These are phyloP conservation scores for Pantherophis guttatus DNA, from an alignment of 2,113 vertebrate species.

Conservation along the genomic window DNA sequence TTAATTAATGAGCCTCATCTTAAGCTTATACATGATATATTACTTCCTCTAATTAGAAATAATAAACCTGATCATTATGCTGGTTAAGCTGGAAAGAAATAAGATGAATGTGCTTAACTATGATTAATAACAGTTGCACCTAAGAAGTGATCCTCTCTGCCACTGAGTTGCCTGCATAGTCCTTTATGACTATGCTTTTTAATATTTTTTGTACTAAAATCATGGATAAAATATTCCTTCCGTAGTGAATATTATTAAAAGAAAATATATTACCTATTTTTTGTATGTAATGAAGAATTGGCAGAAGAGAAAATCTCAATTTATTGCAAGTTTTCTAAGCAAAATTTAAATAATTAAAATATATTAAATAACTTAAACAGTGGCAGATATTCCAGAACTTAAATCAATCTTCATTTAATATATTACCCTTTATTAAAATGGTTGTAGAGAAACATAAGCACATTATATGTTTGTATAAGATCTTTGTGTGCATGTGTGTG, in stretches of 20 bases:
- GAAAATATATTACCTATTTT: neutral
- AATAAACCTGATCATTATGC: slow-evolving; percentile 99
- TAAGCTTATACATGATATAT: slow-evolving; percentile 96
- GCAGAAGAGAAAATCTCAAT: neutral
- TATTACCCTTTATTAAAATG: neutral
- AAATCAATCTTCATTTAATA: neutral
- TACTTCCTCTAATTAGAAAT: slow-evolving; percentile 99
- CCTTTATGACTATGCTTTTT: slow-evolving; percentile 63
- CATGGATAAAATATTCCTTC: slow-evolving; percentile 21
- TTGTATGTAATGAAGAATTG: neutral
- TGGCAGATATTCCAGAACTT: slow-evolving; percentile 4
- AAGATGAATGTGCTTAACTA: slow-evolving; percentile 92
- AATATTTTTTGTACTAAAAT: slow-evolving; percentile 44
- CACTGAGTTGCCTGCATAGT: slow-evolving; percentile 70
- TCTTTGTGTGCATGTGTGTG: neutral
- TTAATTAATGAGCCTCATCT: slow-evolving; percentile 98
- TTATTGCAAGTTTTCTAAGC: slow-evolving; percentile 3
- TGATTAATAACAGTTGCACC: slow-evolving; percentile 85
- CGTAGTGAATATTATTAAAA: neutral
- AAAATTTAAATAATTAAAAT: neutral
- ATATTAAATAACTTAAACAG: slow-evolving; percentile 1
- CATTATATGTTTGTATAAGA: neutral
- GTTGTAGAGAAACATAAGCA: neutral
- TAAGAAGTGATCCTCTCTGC: slow-evolving; percentile 71
- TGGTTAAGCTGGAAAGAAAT: slow-evolving; percentile 90